A percentile compares a stretch with the other conserved stretches of the same genome.
phyloP scores from a whole-genome alignment of 1,140 invertebrate genomes.

The Meloidogyne exigua region DNA sequence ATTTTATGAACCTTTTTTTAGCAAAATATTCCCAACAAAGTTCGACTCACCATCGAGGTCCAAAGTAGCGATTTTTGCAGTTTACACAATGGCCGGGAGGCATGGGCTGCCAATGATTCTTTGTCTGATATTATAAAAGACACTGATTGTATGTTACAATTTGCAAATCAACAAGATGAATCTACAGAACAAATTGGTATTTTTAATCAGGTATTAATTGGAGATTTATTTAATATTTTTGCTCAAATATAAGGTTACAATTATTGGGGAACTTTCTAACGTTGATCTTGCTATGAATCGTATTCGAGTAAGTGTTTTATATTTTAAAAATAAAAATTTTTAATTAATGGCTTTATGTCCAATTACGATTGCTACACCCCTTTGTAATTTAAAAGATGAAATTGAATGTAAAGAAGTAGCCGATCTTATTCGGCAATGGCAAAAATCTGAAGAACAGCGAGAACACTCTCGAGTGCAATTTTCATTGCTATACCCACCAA shows the following conservation, averaged over 20 bases:
- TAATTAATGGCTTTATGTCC: conserved; percentile 32
- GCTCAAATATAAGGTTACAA: conserved; percentile 33
- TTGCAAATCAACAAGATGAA: conserved; percentile 34
- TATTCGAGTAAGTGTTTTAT: conserved; percentile 32
- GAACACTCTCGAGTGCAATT: conserved; percentile 31
- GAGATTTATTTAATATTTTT: neutral
- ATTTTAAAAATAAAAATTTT: conserved; percentile 19
- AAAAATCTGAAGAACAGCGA: conserved; percentile 3
- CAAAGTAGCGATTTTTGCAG: conserved; percentile 34
- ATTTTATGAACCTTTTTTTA: neutral
- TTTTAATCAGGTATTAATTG: conserved; percentile 26
- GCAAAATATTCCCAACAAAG: conserved; percentile 31
- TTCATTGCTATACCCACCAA: conserved; percentile 17
- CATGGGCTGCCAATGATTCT: conserved; percentile 37
- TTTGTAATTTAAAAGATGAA: conserved; percentile 28
- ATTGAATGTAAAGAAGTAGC: conserved; percentile 23
- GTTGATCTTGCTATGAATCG: conserved; percentile 31
- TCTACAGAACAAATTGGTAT: conserved; percentile 24
- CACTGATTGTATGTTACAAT: conserved; percentile 41
- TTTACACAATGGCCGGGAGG: conserved; percentile 32
- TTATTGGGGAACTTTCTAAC: conserved; percentile 30
- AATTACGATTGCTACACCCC: conserved; percentile 36
- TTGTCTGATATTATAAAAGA: conserved; percentile 38
- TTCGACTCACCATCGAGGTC: conserved; percentile 33
- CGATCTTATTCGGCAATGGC: conserved; percentile 20